Conservation (phyloP, 2,888 invertebrate species). For the Boloria selene region DNA sequence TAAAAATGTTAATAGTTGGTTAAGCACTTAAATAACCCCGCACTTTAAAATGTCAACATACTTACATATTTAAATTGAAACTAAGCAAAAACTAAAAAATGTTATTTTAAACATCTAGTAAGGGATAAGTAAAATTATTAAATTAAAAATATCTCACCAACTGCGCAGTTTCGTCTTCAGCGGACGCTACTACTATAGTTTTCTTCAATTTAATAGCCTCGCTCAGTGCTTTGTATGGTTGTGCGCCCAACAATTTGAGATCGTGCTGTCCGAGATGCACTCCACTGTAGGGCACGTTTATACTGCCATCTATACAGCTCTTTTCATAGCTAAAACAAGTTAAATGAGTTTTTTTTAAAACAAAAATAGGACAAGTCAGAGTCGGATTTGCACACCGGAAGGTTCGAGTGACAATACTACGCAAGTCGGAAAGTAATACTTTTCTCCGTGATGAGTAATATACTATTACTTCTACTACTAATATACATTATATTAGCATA, state of each 20-base stretch:
- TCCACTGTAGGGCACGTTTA: conserved; percentile 94
- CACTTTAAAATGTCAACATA: no score
- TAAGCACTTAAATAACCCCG: no score
- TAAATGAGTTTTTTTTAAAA: not conserved
- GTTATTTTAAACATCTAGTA: no score
- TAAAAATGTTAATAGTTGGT: no score
- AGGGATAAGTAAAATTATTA: not conserved
- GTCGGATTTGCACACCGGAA: no score
- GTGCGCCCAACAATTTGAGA: conserved; percentile 86
- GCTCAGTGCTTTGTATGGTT: conserved; percentile 81
- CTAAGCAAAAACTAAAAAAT: no score
- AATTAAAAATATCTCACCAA: conserved; percentile 85
- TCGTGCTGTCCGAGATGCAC: conserved; percentile 87
- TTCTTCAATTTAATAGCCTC: conserved; percentile 84
- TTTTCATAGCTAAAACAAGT: conserved; percentile 85
- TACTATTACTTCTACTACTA: no score
- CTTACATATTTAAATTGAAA: no score
- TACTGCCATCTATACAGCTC: conserved; percentile 89
- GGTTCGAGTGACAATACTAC: no score
- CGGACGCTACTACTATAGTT: conserved; percentile 90
- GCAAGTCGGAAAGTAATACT: no score
- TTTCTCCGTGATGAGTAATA: no score
- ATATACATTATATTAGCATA: no score
- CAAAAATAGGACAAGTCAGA: not conserved
- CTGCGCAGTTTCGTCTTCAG: conserved; percentile 89